A percentile compares a stretch with the other conserved stretches of the same genome.
Evolutionary conservation across 1,140 invertebrate species (phyloP).

Genomic region (Antheraea pernyi): DNA sequence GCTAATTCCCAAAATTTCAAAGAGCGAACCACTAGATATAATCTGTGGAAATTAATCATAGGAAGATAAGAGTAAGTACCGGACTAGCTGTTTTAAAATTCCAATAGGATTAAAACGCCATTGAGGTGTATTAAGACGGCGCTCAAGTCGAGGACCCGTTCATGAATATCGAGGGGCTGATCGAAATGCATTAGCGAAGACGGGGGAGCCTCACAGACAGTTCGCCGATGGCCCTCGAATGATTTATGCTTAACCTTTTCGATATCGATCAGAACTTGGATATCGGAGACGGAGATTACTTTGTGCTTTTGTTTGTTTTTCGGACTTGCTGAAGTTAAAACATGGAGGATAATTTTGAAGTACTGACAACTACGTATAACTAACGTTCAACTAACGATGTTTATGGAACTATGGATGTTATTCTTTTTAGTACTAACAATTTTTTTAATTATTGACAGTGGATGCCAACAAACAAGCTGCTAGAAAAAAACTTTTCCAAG

Average conservation of each 20-base stretch:
- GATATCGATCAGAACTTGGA: background rate
- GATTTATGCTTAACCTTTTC: conserved; percentile 1
- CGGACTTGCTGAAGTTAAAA: background rate
- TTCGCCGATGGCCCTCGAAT: background rate
- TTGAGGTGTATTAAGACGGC: conserved; percentile 9
- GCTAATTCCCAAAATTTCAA: background rate
- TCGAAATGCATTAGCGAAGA: conserved; percentile 11
- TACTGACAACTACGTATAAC: too few relatives aligned
- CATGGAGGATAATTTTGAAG: background rate
- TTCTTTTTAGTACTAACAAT: too few relatives aligned
- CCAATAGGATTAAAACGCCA: conserved; percentile 8
- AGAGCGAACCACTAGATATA: background rate
- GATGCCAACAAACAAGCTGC: too few relatives aligned
- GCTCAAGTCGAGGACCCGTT: conserved; percentile 4
- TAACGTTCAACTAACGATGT: too few relatives aligned
- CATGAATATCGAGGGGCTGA: conserved; percentile 5
- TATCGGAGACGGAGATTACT: background rate
- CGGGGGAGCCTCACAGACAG: background rate
- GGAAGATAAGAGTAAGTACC: background rate
- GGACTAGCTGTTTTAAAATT: background rate
- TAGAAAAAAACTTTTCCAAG: too few relatives aligned
- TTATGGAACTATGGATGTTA: too few relatives aligned
- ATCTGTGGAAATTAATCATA: background rate
- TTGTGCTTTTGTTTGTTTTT: background rate
- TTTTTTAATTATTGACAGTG: too few relatives aligned